A percentile compares a stretch with the other conserved stretches of the same genome.
These are phyloP conservation scores for Clarias pachynema DNA, from an alignment of 2,797 vertebrate species.

Conservation along the genomic window DNA sequence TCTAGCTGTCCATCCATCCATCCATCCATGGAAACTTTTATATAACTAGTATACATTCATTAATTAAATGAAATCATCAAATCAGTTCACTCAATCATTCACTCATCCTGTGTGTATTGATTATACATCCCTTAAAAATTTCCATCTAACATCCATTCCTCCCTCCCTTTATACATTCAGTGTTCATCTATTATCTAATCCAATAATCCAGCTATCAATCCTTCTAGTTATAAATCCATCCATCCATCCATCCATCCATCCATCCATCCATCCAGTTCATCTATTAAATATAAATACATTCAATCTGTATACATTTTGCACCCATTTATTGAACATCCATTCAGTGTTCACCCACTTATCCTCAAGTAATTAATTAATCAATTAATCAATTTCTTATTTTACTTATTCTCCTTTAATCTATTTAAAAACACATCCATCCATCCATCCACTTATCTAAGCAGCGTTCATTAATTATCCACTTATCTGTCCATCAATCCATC, in stretches of 20 bases:
- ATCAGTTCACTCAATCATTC: no score
- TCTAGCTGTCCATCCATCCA: not conserved
- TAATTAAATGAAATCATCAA: not conserved
- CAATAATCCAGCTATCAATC: no score
- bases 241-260: not conserved
- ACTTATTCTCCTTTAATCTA: no score
- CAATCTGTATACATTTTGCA: no score
- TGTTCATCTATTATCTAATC: not conserved
- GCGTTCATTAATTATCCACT: no score
- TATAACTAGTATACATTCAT: not conserved
- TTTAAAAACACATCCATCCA: not conserved
- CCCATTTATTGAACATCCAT: not conserved
- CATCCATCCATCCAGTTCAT: no score
- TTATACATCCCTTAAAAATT: no score
- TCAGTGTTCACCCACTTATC: not conserved
- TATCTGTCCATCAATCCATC: not conserved
- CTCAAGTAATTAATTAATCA: not conserved
- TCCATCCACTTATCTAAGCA: not conserved
- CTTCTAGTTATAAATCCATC: not conserved
- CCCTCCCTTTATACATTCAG: not conserved
- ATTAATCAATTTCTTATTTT: no score
- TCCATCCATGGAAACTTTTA: not conserved
- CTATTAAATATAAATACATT: not conserved
- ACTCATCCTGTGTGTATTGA: no score
- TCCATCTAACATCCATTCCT: not conserved